phyloP scores from a whole-genome alignment of 2,888 invertebrate genomes.

The Cryptocephalus primarius region DNA sequence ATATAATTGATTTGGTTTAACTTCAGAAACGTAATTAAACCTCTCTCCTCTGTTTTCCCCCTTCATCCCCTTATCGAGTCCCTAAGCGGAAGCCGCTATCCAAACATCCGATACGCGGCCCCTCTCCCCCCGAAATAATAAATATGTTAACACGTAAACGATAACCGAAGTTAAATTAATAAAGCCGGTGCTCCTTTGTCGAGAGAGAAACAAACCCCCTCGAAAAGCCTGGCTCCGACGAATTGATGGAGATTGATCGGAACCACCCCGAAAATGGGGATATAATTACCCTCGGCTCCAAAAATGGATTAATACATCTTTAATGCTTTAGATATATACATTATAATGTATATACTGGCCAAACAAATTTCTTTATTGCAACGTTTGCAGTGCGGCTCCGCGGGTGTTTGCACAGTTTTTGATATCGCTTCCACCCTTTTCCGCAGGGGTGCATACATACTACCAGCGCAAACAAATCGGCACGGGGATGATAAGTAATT shows the following conservation, averaged over 20 bases:
- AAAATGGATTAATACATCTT: slow-evolving; percentile 41
- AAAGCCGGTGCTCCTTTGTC: slow-evolving; percentile 20
- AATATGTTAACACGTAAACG: slow-evolving; percentile 26
- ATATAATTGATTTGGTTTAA: no score
- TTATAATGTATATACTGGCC: no score
- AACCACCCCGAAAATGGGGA: slow-evolving; percentile 34
- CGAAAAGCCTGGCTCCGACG: slow-evolving; percentile 28
- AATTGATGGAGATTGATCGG: slow-evolving; percentile 39
- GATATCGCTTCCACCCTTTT: no score
- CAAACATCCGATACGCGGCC: not conserved
- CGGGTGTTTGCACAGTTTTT: slow-evolving; percentile 28
- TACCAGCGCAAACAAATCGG: no score
- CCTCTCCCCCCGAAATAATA: slow-evolving; percentile 10
- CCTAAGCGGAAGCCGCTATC: no score
- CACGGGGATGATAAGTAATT: no score
- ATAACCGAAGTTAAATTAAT: slow-evolving; percentile 26
- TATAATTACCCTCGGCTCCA: slow-evolving; percentile 37
- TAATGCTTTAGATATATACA: slow-evolving; percentile 19
- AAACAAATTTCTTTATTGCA: no score
- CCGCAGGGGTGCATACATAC: no score
- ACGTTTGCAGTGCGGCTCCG: no score
- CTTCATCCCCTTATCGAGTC: no score
- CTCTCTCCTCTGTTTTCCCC: no score
- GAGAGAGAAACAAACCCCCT: slow-evolving; percentile 12
- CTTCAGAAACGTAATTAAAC: no score